Conservation (phyloP, 2,113 vertebrate genomes). For the Ginglymostoma cirratum region DNA sequence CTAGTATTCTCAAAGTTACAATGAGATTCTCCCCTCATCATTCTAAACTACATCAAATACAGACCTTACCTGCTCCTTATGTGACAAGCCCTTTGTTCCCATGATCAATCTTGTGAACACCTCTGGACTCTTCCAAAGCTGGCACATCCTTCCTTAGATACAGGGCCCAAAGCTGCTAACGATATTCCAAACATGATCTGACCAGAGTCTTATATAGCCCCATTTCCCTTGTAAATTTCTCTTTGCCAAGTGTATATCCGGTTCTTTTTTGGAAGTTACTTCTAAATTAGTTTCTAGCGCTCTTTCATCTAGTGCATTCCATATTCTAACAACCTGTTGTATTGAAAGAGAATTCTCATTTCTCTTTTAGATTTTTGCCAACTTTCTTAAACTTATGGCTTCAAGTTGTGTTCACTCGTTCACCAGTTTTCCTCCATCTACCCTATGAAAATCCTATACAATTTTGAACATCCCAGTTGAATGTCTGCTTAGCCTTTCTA, state of each 20-base stretch:
- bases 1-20: no score
- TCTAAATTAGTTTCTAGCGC: background rate
- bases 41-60: no score
- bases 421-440: background rate
- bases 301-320: background rate
- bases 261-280: background rate
- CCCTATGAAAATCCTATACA: background rate
- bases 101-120: no score
- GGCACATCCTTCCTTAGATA: no score
- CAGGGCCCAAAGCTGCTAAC: no score
- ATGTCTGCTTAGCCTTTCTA: background rate
- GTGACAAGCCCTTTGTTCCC: no score
- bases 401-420: background rate
- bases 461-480: background rate
- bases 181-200: no score
- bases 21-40: no score
- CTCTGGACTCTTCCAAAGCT: no score
- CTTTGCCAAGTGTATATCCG: background rate
- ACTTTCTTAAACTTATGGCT: background rate
- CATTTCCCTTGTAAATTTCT: background rate
- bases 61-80: no score
- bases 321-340: background rate
- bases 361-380: background rate
- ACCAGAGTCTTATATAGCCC: background rate
- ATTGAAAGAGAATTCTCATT: background rate